A percentile compares a stretch with the other conserved stretches of the same genome.
phyloP scores from a whole-genome alignment of 2,888 invertebrate genomes.

The Malthinus flaveolus region DNA sequence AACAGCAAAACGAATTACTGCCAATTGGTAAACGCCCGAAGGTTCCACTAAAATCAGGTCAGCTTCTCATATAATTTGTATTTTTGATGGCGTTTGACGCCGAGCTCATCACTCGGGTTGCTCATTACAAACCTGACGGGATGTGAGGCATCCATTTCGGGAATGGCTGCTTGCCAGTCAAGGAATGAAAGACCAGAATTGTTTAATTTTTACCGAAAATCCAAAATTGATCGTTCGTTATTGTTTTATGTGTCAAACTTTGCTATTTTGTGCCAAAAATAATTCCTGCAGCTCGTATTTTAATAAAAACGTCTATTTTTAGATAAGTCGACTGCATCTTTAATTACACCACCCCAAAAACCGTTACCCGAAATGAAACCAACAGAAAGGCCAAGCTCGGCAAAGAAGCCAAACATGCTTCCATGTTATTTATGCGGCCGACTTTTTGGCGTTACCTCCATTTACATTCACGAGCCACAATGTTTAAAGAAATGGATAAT shows the following conservation, averaged over 20 bases:
- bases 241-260: no score
- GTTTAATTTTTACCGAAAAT: no score
- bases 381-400: constrained; percentile 13
- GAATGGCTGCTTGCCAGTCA: no score
- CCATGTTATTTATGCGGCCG: constrained; percentile 68
- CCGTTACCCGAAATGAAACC: background rate
- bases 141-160: no score
- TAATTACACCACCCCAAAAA: background rate
- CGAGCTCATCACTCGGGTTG: no score
- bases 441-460: constrained; percentile 64
- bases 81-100: no score
- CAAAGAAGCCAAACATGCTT: constrained; percentile 47
- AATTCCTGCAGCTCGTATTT: background rate
- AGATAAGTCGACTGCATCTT: background rate
- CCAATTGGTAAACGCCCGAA: constrained; percentile 55
- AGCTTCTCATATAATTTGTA: no score
- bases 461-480: constrained; percentile 68
- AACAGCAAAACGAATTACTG: constrained; percentile 61
- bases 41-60: constrained; percentile 9
- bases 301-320: background rate
- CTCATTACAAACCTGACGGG: no score
- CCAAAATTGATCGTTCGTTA: no score
- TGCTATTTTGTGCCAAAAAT: no score
- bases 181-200: no score
- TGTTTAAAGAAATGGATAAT: constrained; percentile 67